Evolutionary conservation across 2,888 invertebrate genomes (phyloP).

Genomic region (Machimus atricapillus): DNA sequence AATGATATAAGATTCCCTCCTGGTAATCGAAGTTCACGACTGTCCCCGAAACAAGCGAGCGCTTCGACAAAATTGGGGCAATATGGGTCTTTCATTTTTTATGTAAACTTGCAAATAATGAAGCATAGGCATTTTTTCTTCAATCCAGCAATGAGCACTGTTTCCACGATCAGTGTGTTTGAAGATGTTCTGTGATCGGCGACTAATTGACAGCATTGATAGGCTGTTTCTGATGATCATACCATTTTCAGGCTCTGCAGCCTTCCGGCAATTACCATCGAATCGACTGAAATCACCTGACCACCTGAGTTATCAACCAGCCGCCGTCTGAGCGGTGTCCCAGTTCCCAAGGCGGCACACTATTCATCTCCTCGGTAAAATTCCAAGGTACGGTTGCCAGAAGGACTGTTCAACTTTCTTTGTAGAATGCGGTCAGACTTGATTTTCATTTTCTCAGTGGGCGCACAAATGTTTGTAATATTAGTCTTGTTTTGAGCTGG

Average conservation of each 20-base stretch:
- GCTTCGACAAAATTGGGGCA: background rate
- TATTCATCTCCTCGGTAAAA: conserved; percentile 1
- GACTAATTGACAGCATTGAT: background rate
- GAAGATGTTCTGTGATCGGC: background rate
- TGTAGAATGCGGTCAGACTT: conserved; percentile 44
- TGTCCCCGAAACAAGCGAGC: background rate
- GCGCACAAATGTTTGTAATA: background rate
- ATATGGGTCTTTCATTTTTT: background rate
- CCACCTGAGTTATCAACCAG: background rate
- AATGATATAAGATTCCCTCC: background rate
- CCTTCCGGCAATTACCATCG: conserved; percentile 21
- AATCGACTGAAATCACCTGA: background rate
- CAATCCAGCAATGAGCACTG: background rate
- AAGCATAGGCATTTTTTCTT: background rate
- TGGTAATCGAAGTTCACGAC: background rate
- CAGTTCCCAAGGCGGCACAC: conserved; percentile 15
- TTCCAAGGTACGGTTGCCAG: background rate
- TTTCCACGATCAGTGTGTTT: background rate
- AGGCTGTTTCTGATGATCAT: background rate
- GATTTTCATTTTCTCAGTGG: conserved; percentile 34
- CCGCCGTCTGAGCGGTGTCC: background rate
- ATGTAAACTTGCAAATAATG: background rate
- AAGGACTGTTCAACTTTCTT: conserved; percentile 39
- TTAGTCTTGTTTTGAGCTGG: background rate
- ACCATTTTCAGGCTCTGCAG: conserved; percentile 14